Percentiles rank a stretch among this genome's conserved stretches.
Evolutionary conservation across 1,140 invertebrate genomes (phyloP).

Genomic region (Drosophila elegans): DNA sequence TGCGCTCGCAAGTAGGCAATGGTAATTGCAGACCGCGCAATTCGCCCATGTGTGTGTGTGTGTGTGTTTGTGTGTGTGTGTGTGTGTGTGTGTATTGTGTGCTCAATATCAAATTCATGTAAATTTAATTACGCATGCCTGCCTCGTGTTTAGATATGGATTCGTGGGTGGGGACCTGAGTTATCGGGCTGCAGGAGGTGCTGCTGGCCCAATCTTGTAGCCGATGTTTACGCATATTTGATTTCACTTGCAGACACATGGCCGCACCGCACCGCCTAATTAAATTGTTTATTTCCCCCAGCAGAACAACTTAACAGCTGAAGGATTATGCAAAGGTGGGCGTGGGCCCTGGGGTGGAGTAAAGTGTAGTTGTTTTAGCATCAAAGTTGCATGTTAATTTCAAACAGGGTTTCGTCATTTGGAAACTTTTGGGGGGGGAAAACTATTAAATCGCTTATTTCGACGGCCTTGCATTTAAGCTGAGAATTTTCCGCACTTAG

Average conservation of each 20-base stretch:
- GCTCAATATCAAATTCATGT: slow-evolving; percentile 81
- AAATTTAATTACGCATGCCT: slow-evolving; percentile 81
- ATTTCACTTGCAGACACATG: slow-evolving; percentile 50
- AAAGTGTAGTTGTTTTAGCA: slow-evolving; percentile 2
- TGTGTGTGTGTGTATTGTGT: slow-evolving; percentile 26
- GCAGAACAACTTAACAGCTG: slow-evolving; percentile 46
- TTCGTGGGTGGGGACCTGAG: slow-evolving; percentile 1
- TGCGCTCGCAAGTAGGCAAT: slow-evolving; percentile 56
- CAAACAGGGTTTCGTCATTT: slow-evolving; percentile 1
- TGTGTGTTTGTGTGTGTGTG: slow-evolving; percentile 9
- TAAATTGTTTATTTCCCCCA: slow-evolving; percentile 58
- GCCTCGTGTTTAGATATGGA: slow-evolving; percentile 61
- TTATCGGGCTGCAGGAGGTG: background rate
- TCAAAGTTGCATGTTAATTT: slow-evolving; percentile 31
- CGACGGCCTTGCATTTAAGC: background rate
- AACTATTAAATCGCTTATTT: slow-evolving; percentile 9
- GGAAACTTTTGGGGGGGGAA: background rate
- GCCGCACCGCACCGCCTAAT: slow-evolving; percentile 42
- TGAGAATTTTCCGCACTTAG: background rate
- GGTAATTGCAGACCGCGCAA: slow-evolving; percentile 60
- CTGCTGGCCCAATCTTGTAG: slow-evolving; percentile 33
- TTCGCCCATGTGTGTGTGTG: slow-evolving; percentile 3
- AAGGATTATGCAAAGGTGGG: slow-evolving; percentile 33
- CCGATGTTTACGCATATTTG: slow-evolving; percentile 76
- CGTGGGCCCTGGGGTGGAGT: background rate